phyloP scores from a whole-genome alignment of 2,113 vertebrate species.

The Passerina amoena region DNA sequence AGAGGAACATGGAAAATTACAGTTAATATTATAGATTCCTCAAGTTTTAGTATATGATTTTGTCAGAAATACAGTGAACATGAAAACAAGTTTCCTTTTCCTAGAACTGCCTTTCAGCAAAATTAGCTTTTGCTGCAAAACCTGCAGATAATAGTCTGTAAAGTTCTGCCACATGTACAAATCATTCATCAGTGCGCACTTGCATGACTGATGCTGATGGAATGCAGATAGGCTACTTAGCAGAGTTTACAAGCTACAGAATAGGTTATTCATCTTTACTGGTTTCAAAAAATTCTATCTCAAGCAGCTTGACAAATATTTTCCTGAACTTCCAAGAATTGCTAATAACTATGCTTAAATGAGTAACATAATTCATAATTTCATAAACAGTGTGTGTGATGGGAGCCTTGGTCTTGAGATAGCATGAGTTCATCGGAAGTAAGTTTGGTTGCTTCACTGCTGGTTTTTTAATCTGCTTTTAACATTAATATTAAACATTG shows the following conservation, averaged over 20 bases:
- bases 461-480: constrained; percentile 37
- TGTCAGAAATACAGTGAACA: constrained; percentile 7
- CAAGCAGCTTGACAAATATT: constrained; percentile 20
- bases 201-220: constrained; percentile 58
- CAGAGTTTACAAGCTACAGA: constrained; percentile 32
- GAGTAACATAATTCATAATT: constrained; percentile 5
- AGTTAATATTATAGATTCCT: neutral
- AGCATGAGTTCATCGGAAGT: neutral
- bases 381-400: neutral
- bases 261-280: constrained; percentile 19
- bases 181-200: constrained; percentile 41
- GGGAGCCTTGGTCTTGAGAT: neutral
- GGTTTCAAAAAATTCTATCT: neutral
- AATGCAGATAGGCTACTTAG: constrained; percentile 57
- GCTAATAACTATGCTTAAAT: constrained; percentile 7
- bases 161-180: constrained; percentile 59
- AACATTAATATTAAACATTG: constrained; percentile 30
- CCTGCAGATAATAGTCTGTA: constrained; percentile 27
- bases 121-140: constrained; percentile 15
- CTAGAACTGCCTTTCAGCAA: constrained; percentile 16
- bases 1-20: neutral
- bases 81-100: constrained; percentile 27
- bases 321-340: constrained; percentile 29
- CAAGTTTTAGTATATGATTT: neutral
- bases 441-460: neutral